Evolutionary conservation across 2,888 invertebrate genomes (phyloP).

Genomic region (Scaptomyza polygonia): DNA sequence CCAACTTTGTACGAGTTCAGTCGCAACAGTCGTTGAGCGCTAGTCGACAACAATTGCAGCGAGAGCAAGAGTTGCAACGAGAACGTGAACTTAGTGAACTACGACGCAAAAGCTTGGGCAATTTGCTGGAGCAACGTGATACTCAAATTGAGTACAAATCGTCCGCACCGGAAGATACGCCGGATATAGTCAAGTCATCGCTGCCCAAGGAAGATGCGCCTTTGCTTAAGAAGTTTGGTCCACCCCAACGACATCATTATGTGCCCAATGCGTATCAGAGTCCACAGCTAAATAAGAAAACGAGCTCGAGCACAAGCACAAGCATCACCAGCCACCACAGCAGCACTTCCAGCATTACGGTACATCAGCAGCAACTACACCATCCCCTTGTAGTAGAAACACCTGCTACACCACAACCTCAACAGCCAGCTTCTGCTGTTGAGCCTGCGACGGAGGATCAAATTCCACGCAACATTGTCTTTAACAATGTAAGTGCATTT

Average conservation of each 20-base stretch:
- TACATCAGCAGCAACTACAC: constrained; percentile 24
- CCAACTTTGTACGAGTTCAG: constrained; percentile 55
- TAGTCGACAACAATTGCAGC: constrained; percentile 42
- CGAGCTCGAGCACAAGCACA: constrained; percentile 24
- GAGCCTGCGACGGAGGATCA: constrained; percentile 73
- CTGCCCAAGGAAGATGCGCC: constrained; percentile 82
- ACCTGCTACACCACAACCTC: constrained; percentile 80
- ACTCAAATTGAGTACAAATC: constrained; percentile 74
- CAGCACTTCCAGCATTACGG: constrained; percentile 41
- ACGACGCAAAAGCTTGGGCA: constrained; percentile 82
- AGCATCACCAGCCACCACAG: constrained; percentile 15
- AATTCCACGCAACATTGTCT: constrained; percentile 83
- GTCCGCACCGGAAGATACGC: constrained; percentile 82
- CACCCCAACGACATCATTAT: constrained; percentile 83
- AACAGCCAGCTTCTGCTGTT: constrained; percentile 11
- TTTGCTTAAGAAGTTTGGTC: constrained; percentile 83
- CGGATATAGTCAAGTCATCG: constrained; percentile 83
- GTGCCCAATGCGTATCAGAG: constrained; percentile 83
- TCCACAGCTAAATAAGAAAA: constrained; percentile 63
- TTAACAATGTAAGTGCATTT: constrained; percentile 82
- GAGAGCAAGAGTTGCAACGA: constrained; percentile 38
- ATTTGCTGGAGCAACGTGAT: constrained; percentile 64
- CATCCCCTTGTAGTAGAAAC: constrained; percentile 82
- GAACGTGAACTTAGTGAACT: constrained; percentile 59
- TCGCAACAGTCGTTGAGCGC: constrained; percentile 61